These are phyloP conservation scores for Scrobipalpa atriplicella DNA, from an alignment of 2,888 invertebrate species.

Conservation along the genomic window DNA sequence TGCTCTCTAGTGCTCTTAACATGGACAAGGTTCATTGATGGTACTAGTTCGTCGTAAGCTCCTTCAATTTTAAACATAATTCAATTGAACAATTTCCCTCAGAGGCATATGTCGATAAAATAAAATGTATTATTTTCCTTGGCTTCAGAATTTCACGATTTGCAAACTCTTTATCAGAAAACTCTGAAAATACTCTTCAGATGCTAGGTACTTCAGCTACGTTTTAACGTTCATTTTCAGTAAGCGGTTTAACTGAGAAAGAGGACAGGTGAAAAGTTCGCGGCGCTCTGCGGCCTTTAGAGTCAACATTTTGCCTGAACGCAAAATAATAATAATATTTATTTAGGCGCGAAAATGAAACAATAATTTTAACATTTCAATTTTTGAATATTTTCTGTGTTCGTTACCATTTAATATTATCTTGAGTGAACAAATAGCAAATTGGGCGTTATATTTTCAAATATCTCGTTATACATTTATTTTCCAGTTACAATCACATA, in stretches of 20 bases:
- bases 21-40: too few relatives aligned
- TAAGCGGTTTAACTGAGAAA: slow-evolving; percentile 64
- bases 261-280: slow-evolving; percentile 61
- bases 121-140: too few relatives aligned
- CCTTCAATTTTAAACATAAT: too few relatives aligned
- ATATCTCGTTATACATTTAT: not conserved
- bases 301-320: slow-evolving; percentile 20
- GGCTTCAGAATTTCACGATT: not conserved
- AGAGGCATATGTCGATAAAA: too few relatives aligned
- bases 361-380: not conserved
- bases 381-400: slow-evolving; percentile 11
- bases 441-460: not conserved
- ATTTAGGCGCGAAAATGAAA: slow-evolving; percentile 7
- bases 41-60: too few relatives aligned
- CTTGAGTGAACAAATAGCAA: not conserved
- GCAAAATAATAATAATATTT: slow-evolving; percentile 11
- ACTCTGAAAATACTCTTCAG: not conserved
- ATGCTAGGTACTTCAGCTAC: not conserved
- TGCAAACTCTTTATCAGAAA: not conserved
- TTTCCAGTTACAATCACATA: too few relatives aligned
- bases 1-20: not conserved
- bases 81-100: too few relatives aligned
- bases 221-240: slow-evolving; percentile 53
- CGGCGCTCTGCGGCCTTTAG: slow-evolving; percentile 31
- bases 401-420: not conserved